Base-by-base conservation (phyloP, 2,797 vertebrate species). In the Acanthopagrus latus region DNA sequence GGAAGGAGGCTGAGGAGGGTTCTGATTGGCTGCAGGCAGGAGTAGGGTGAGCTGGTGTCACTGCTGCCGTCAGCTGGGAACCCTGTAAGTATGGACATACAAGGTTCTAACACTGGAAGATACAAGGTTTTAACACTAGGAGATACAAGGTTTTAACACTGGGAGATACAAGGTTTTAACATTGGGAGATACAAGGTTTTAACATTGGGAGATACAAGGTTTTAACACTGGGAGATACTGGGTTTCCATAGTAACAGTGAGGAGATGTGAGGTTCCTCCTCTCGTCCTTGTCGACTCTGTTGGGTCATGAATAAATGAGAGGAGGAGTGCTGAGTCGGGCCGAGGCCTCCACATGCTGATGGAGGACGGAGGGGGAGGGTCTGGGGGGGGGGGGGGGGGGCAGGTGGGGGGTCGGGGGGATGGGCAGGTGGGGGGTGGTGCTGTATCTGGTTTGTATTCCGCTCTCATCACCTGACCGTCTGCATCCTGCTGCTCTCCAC, bases 381-480 rank as follows among this genome's bases (percentile, higher is more conserved):
- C 6, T 38, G 25, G 29, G 4, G 56, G n/a, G n/a, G n/a, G n/a
- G n/a, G n/a, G n/a, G n/a, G n/a, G n/a, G n/a, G n/a, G n/a, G n/a
- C n/a, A n/a, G n/a, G n/a, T n/a, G n/a, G n/a, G n/a, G n/a, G n/a
- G n/a, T n/a, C n/a, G n/a, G n/a, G n/a, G 25, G 25, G 25, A 25
- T 3, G 56, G 63, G 29, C 27, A 58, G 58, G 70, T 63, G 25
- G 25, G 3, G 25, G 25, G 60, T 78, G 75, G 75, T 23, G 52
- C 14, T 5, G 63, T 21, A 69, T 80, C 85, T 87, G 85, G 71
- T 87, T 78, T 74, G 65, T 84, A 80, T 86, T 87, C 79, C 80
- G 68, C 68, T 78, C 64, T 82, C 85, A 84, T 50, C 85, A 85
- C 78, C 82, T 71, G 76, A 71, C 18, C 0, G 41, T 20, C 66